Evolutionary conservation across 2,113 vertebrate genomes (phyloP), one percentile per base, ranked within the genome.

Genomic region (Onychostoma macrolepis): DNA sequence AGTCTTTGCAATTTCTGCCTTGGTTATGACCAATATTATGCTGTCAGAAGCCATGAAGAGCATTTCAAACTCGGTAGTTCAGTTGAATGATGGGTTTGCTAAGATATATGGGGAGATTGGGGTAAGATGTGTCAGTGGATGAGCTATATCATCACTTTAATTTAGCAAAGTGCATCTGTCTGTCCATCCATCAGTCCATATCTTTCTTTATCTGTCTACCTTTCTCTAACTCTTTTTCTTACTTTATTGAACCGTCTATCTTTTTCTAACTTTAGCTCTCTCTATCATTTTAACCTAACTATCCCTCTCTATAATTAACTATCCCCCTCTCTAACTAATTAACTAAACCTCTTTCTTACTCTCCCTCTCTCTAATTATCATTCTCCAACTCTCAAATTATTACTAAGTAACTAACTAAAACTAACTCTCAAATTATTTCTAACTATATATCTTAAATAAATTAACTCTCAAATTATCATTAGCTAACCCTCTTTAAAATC

Each of bases 1-100:
- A 43, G 67, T 69, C 38, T 78, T 38, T 33, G 15, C 11, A 2
- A 6, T 50, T 86, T 71, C 72, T 89, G 84, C 17, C 43, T 72
- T 63, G 69, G 83, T 72, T n/a, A 71, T 71, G 10, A 71, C 85
- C 83, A 87, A 88, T 78, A 86, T 82, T 75, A 83, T 89, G 74
- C 87, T 87, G 85, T 88, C 84, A 85, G 74, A 75, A 69, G 65
- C 26, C 85, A 36, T 26, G n/a, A 24, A 75, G 72, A 15, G 72
- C 12, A 28, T 10, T 41, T 75, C 41, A 75, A 43, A 45, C 72
- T 45, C 41, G 26, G 38, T 26, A 75, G 72, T 75, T 43, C 5
- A 43, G 72, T 75, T 75, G n/a, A 45, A 45, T 75, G 5, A 75
- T 45, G 3, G 72, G 72, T 26, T 45, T 75, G 21, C 21, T 15